Base-by-base conservation (phyloP, 2,113 vertebrate genomes). In the Protomyctophum bolini region DNA sequence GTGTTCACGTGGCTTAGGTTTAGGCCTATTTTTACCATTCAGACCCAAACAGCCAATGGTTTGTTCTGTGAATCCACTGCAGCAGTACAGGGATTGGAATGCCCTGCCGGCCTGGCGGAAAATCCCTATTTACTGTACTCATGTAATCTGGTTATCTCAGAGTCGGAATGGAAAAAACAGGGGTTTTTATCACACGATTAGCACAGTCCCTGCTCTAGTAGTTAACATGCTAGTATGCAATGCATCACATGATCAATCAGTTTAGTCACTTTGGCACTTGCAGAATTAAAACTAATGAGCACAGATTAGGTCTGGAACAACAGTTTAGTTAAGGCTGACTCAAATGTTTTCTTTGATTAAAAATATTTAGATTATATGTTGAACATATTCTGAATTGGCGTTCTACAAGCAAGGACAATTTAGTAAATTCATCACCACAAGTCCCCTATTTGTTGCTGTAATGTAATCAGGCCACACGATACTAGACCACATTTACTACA, bases 401-500 rank as follows among this genome's bases (percentile, higher is more conserved):
- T 41, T 41, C 33, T 41, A 41, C 33, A 6, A 41, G 33, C 33
- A 6, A 41, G 33, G 33, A 41, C 33, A 41, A 41, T 41, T 41
- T 3, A 41, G 33, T 41, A 41, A 41, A 41, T 41, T 6, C 33
- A 41, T 41, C 33, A 50, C 41, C 47, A 46, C 29, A 11, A 45
- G 28, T 52, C 45, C 28, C 7, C 58, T 75, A 68, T 73, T 82
- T 73, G 66, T 59, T 75, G 63, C 52, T 58, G 68, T 77, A 75
- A 78, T 78, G 68, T 67, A 77, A 70, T 82, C 66, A 65, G 70
- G 63, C 57, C 61, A 83, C 2, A 21, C 33, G 33, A 21, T 65
- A 72, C 75, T 79, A 47, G 77, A 54, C 67, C 52, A 70, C 63
- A 66, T 21, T 75, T 54, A 76, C 59, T 52, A 54, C 14, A 85